Percentiles rank a stretch among this genome's conserved stretches.
phyloP scores from a whole-genome alignment of 2,113 vertebrate species.

The Passer domesticus region DNA sequence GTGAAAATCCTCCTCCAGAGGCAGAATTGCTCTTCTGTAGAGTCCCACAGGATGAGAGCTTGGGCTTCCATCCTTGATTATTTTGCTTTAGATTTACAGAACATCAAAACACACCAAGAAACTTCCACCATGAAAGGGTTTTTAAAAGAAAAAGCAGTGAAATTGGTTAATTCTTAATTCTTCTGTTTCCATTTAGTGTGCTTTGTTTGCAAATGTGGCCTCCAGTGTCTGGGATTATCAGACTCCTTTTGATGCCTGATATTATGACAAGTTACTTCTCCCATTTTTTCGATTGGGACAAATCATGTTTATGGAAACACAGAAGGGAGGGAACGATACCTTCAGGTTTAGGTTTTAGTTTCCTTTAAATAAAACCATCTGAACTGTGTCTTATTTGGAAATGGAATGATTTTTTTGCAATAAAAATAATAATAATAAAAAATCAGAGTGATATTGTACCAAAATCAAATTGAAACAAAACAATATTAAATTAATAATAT shows the following conservation, averaged over 20 bases:
- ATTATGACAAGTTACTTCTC: constrained; percentile 52
- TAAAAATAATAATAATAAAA: not conserved
- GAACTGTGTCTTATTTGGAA: not conserved
- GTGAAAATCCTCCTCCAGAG: not conserved
- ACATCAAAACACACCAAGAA: not conserved
- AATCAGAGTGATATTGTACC: not conserved
- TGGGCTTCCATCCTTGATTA: not conserved
- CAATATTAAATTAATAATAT: not conserved
- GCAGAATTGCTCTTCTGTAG: not conserved
- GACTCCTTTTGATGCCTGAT: constrained; percentile 33
- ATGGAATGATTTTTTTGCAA: not conserved
- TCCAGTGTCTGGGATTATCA: constrained; percentile 42
- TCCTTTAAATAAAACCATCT: constrained; percentile 43
- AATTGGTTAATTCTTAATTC: constrained; percentile 1
- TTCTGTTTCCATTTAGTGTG: constrained; percentile 40
- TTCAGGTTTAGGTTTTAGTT: constrained; percentile 50
- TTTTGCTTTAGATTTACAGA: not conserved
- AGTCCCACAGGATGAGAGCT: not conserved
- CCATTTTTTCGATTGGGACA: constrained; percentile 32
- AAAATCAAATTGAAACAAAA: not conserved
- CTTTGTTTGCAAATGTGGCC: constrained; percentile 45
- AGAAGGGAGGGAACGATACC: constrained; percentile 9
- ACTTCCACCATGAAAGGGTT: not conserved
- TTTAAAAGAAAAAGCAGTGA: not conserved
- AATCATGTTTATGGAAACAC: constrained; percentile 54